A percentile compares a stretch with the other conserved stretches of the same genome.
These are phyloP conservation scores for Lacanobia wlatinum DNA, from an alignment of 2,888 invertebrate species.

Conservation along the genomic window DNA sequence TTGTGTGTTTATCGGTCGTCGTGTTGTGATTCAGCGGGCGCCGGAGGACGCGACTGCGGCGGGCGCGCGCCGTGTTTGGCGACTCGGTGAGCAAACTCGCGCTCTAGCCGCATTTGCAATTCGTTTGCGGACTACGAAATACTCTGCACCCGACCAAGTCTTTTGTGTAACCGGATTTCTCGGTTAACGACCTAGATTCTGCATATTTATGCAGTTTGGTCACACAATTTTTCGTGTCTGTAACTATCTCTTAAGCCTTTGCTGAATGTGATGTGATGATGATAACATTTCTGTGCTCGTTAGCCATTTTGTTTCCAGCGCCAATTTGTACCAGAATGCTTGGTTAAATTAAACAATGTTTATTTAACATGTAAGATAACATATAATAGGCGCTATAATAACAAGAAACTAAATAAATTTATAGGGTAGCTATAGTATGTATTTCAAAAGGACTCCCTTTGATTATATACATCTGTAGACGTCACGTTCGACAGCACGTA, in stretches of 20 bases:
- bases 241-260: conserved; percentile 66
- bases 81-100: conserved; percentile 81
- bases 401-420: too few relatives aligned
- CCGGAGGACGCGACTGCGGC: conserved; percentile 39
- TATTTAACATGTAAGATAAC: neutral
- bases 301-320: conserved; percentile 22
- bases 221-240: conserved; percentile 77
- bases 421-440: neutral
- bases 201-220: conserved; percentile 83
- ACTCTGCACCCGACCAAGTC: conserved; percentile 81
- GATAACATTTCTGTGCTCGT: conserved; percentile 49
- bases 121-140: conserved; percentile 85
- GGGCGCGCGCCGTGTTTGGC: conserved; percentile 76
- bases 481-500: too few relatives aligned
- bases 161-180: conserved; percentile 86
- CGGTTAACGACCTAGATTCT: conserved; percentile 85
- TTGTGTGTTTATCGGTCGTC: conserved; percentile 43
- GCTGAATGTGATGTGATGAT: conserved; percentile 49
- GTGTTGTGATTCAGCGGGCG: conserved; percentile 52
- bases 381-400: neutral
- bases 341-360: conserved; percentile 5
- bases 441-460: neutral
- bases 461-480: neutral
- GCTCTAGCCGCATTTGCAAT: conserved; percentile 81
- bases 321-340: neutral